Base-by-base conservation (phyloP, 2,888 invertebrate genomes). In the Pyrrhosoma nymphula region DNA sequence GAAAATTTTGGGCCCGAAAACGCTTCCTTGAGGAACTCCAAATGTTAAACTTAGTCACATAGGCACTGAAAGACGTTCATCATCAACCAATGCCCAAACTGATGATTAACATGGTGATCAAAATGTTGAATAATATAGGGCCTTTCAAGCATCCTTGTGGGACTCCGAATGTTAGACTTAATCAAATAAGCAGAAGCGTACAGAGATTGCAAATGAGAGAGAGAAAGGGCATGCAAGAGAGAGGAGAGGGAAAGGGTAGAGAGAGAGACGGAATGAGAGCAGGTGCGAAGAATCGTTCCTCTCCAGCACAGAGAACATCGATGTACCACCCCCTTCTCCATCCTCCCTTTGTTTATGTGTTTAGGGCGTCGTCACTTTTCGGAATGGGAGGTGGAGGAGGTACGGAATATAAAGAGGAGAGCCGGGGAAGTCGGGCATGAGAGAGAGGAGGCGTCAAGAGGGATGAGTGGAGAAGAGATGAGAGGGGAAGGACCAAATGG, bases 271-370 rank as follows among this genome's bases (percentile, higher is more conserved):
- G 69, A 60, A 47, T 47, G 60, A 60, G 60, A 60, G 16, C 60
- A 60, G 60, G 60, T 60, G 60, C 10, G 12, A 20, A 20, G 60
- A 60, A 60, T 60, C 60, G 60, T 20, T 60, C 60, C 60, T 1
- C 60, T 60, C 60, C 60, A 60, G 69, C 69, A n/a, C n/a, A n/a
- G n/a, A 23, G n/a, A 69, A 14, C 26, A 69, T 69, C n/a, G 69
- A 69, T 69, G 69, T n/a, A 0, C 69, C 69, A n/a, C 6, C 69
- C n/a, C 69, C n/a, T 26, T n/a, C 60, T 60, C 20, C 69, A 69
- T 69, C 82, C 82, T n/a, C 12, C 69, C 12, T 35, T 82, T 82
- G 82, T 82, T 82, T 82, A 82, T 82, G 82, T 82, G 82, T 82
- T 35, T 30, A 82, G 35, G 82, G 82, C 82, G 35, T 82, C 82